Evolutionary conservation across 1,140 invertebrate species (phyloP).

Genomic region (Caenorhabditis briggsae): DNA sequence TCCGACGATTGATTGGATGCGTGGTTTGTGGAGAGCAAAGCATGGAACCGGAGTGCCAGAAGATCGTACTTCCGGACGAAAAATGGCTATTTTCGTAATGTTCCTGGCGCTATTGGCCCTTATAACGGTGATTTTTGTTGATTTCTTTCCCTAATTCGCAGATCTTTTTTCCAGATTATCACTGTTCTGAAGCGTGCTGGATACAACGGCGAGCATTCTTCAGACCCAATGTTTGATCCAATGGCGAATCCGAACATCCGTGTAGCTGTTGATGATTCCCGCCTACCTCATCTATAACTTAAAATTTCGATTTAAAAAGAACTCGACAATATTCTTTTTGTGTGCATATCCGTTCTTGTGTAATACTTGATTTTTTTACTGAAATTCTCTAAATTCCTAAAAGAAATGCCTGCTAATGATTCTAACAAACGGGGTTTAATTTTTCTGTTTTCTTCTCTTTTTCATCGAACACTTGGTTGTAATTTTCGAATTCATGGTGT

Average conservation of each 20-base stretch:
- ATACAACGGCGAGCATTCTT: conserved; percentile 44
- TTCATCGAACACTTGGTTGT: conserved; percentile 12
- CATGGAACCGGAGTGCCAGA: conserved; percentile 38
- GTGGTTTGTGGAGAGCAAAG: conserved; percentile 56
- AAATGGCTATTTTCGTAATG: conserved; percentile 12
- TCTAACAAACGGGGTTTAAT: conserved; percentile 47
- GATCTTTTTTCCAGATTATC: neutral
- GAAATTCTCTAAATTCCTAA: conserved; percentile 55
- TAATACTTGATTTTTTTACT: conserved; percentile 52
- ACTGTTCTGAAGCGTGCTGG: conserved; percentile 47
- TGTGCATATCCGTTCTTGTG: conserved; percentile 50
- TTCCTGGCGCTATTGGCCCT: neutral
- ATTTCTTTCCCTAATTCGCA: neutral
- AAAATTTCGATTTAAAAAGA: conserved; percentile 16
- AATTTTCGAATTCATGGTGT: neutral
- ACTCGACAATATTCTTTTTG: conserved; percentile 16
- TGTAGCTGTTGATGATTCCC: conserved; percentile 65
- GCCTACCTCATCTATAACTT: conserved; percentile 16
- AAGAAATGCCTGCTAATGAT: conserved; percentile 49
- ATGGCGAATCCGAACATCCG: conserved; percentile 77
- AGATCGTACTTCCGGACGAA: neutral
- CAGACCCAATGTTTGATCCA: conserved; percentile 73
- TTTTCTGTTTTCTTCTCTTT: conserved; percentile 38
- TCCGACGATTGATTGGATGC: conserved; percentile 53
- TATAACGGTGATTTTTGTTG: neutral